Evolutionary conservation across 2,797 vertebrate genomes (phyloP), one percentile per base, ranked within the genome.

Genomic region (Limosa lapponica): DNA sequence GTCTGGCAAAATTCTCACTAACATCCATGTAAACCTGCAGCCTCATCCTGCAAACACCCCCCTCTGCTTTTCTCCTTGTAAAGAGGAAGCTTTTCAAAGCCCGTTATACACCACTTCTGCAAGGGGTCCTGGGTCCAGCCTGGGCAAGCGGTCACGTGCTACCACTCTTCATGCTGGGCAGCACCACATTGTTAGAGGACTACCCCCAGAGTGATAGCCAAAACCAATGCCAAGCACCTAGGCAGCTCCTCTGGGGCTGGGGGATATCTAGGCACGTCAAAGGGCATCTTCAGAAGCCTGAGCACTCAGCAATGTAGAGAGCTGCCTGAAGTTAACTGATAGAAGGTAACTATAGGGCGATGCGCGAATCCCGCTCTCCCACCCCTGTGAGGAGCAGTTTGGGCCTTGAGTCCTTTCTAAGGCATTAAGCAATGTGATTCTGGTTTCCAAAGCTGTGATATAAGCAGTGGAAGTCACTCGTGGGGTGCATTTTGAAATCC

Each of bases 321-420:
- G 74, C 27, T 57, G 57, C 24, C 62, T 52, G 27, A 79, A 80
- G 43, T 36, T 62, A 78, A 30, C 27, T 87, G 66, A 52, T 28
- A 90, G n/a, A n/a, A 87, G 25, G 8, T 62, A 83, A 49, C 65
- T 24, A 39, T 4, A 72, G 27, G 17, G 25, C 0, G 3, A 58
- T 14, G 30, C 0, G 0, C 34, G 27, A 91, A 67, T 55, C 4
- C 5, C 30, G 3, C 6, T 3, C 5, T 25, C 37, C 41, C 25
- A 49, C 6, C 10, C 4, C 41, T 58, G 3, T 72, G 24, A 58
- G 61, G 25, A 93, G 18, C 11, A 74, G 11, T 58, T 36, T 43
- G 43, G 46, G 13, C 14, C 8, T 51, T 61, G 37, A 88, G 49
- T 34, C 34, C 20, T 91, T 66, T 65, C 36, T 58, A 58, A 72